These are phyloP conservation scores for Turritopsis rubra DNA, from an alignment of 30 jellyfish, hydroid and myxozoan species.

Conservation along the genomic window DNA sequence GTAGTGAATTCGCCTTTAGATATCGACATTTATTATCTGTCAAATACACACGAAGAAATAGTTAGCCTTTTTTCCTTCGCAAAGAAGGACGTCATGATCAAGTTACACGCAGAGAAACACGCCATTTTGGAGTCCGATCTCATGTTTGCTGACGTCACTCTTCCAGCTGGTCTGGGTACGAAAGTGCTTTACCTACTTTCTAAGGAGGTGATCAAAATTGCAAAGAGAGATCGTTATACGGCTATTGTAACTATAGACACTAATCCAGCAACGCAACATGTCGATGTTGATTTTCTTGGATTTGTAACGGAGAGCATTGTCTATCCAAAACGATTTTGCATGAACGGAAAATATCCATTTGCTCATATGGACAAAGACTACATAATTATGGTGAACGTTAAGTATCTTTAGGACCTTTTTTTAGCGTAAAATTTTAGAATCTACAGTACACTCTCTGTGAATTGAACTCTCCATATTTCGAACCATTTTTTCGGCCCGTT, in stretches of 20 bases:
- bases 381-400: not conserved
- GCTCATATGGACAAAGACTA: not conserved
- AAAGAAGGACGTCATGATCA: not conserved
- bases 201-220: not conserved
- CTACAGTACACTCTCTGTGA: too few species aligned
- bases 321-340: not conserved
- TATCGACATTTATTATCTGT: not conserved
- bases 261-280: not conserved
- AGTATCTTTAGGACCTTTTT: not conserved
- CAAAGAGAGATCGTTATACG: not conserved
- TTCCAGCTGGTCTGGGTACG: not conserved
- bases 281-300: not conserved
- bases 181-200: not conserved
- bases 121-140: not conserved
- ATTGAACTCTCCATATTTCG: too few species aligned
- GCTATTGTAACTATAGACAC: not conserved
- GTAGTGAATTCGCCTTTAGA: not conserved
- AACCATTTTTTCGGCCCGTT: too few species aligned
- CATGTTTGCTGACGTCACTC: not conserved
- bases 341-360: not conserved
- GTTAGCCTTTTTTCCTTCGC: not conserved
- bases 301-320: not conserved
- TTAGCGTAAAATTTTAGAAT: too few species aligned
- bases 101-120: not conserved
- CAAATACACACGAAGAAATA: not conserved